Conservation (phyloP, 1,140 invertebrate species). For the Drosophila rhopaloa region DNA sequence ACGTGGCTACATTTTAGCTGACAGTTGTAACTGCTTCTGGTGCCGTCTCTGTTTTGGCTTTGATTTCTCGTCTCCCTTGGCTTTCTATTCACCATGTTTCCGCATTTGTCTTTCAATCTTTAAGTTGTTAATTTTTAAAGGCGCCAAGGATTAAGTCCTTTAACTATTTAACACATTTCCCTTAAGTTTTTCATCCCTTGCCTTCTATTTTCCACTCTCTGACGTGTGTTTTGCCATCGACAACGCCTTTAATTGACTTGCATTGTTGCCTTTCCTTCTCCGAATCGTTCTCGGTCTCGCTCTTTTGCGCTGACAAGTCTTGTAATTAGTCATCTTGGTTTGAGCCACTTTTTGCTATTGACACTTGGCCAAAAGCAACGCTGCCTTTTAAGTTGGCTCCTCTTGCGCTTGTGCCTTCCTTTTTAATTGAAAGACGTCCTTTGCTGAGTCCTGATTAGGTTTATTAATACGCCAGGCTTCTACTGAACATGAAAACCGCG, state of each 20-base stretch:
- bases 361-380: constrained; percentile 56
- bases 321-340: constrained; percentile 67
- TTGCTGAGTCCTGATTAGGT: constrained; percentile 36
- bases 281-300: constrained; percentile 10
- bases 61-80: constrained; percentile 12
- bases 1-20: constrained; percentile 78
- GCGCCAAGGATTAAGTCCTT: constrained; percentile 39
- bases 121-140: constrained; percentile 59
- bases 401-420: not conserved
- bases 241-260: constrained; percentile 72
- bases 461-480: constrained; percentile 19
- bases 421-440: constrained; percentile 50
- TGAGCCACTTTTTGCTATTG: constrained; percentile 63
- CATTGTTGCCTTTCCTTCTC: constrained; percentile 31
- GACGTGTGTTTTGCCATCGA: constrained; percentile 49
- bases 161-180: constrained; percentile 54
- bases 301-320: constrained; percentile 34
- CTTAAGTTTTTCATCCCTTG: constrained; percentile 4
- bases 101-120: constrained; percentile 20
- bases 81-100: not conserved
- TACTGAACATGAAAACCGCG: not conserved
- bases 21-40: constrained; percentile 74
- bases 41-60: constrained; percentile 28
- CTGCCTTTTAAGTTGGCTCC: constrained; percentile 35
- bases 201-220: not conserved